A percentile compares a stretch with the other conserved stretches of the same genome.
Conservation (phyloP, 2,797 vertebrate species). For the Alfaro cultratus region DNA sequence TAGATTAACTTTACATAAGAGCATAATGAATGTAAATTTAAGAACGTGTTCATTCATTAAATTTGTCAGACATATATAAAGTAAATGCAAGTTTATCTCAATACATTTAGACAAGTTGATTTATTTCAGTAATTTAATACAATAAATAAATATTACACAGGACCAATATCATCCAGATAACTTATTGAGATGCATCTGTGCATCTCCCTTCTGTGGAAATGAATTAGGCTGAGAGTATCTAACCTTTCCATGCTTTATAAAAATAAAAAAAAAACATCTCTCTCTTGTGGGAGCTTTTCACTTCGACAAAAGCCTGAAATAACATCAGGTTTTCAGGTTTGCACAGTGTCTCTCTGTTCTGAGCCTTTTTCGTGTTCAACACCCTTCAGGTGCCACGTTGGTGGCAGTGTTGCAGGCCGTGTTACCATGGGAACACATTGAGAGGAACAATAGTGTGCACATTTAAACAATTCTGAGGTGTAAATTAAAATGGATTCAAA, state of each 20-base stretch:
- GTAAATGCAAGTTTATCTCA: neutral
- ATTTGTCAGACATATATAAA: neutral
- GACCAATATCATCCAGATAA: neutral
- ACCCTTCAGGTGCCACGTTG: constrained; percentile 42
- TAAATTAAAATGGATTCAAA: neutral
- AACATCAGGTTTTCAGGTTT: constrained; percentile 13
- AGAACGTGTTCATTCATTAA: neutral
- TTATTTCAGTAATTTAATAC: neutral
- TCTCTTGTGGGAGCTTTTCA: neutral
- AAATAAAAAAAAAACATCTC: neutral
- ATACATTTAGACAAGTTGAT: neutral
- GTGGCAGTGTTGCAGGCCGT: constrained; percentile 30
- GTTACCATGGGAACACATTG: constrained; percentile 69
- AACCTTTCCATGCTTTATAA: neutral
- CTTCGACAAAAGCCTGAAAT: constrained; percentile 17
- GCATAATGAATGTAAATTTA: neutral
- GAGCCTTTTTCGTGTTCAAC: constrained; percentile 17
- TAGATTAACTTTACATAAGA: neutral
- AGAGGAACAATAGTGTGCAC: constrained; percentile 28
- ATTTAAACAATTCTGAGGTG: constrained; percentile 23
- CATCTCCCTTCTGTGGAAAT: neutral
- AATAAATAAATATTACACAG: neutral
- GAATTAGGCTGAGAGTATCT: neutral
- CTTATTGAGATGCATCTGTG: neutral
- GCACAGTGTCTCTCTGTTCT: neutral